These are phyloP conservation scores for Belonocnema kinseyi DNA, from an alignment of 1,140 invertebrate species.

Conservation along the genomic window DNA sequence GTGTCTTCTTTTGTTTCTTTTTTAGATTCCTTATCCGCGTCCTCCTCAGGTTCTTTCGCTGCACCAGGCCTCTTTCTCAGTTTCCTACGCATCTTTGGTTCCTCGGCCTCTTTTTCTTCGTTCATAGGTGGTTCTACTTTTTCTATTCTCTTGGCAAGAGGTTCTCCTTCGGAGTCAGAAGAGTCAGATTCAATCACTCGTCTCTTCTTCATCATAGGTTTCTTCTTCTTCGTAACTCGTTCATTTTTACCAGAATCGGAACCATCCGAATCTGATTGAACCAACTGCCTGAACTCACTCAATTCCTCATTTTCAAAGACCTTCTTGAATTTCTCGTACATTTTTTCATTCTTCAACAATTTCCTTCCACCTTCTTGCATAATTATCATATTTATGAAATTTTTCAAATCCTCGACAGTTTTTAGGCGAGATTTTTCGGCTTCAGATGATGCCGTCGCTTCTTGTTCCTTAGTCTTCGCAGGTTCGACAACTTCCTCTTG, in stretches of 20 bases:
- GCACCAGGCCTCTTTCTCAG: slow-evolving; percentile 3
- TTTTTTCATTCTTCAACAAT: slow-evolving; percentile 56
- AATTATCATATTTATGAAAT: slow-evolving; percentile 59
- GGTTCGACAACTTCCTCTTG: background rate
- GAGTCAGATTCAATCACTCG: slow-evolving; percentile 63
- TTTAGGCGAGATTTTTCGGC: background rate
- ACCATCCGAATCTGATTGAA: slow-evolving; percentile 58
- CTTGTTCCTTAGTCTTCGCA: background rate
- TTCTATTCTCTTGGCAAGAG: slow-evolving; percentile 50
- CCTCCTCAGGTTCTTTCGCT: background rate
- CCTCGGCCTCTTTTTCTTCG: background rate
- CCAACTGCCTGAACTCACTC: background rate
- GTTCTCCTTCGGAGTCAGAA: slow-evolving; percentile 62
- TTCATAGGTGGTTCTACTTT: slow-evolving; percentile 29
- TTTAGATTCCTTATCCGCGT: background rate
- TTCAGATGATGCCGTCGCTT: background rate
- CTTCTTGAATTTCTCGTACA: slow-evolving; percentile 55
- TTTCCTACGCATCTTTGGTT: background rate
- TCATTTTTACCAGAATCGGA: slow-evolving; percentile 53
- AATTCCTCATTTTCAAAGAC: slow-evolving; percentile 42
- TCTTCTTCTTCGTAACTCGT: slow-evolving; percentile 52
- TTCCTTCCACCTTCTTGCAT: slow-evolving; percentile 58
- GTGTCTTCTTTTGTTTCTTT: slow-evolving; percentile 33
- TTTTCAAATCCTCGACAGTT: slow-evolving; percentile 31
- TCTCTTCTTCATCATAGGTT: slow-evolving; percentile 58